Evolutionary conservation across 2,797 vertebrate species (phyloP).

Genomic region (Typhlichthys eigenmanni): DNA sequence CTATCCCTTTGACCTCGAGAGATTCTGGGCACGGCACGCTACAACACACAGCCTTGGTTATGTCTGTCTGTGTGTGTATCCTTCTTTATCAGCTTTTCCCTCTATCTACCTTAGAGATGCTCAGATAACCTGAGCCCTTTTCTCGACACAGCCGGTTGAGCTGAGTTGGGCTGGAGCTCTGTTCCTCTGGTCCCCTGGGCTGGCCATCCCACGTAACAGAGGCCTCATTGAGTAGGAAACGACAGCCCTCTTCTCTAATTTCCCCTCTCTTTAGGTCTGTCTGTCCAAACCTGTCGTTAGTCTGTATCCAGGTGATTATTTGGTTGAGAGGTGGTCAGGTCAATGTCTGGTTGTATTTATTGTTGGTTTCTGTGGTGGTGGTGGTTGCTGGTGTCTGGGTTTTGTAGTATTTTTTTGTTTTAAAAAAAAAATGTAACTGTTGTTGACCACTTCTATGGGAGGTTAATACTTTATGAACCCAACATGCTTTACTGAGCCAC

Average conservation of each 20-base stretch:
- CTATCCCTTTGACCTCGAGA: too few species aligned
- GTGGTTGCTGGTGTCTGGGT: too few species aligned
- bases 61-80: not conserved
- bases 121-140: conserved; percentile 28
- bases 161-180: conserved; percentile 19
- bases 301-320: conserved; percentile 42
- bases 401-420: not conserved
- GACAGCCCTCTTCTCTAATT: conserved; percentile 62
- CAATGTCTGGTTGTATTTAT: conserved; percentile 18
- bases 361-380: not conserved
- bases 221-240: conserved; percentile 62
- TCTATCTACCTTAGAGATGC: conserved; percentile 6
- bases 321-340: conserved; percentile 8
- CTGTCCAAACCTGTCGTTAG: conserved; percentile 51
- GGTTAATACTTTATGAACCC: not conserved
- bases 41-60: too few species aligned
- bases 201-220: conserved; percentile 55
- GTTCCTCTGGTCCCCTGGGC: not conserved
- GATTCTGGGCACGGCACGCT: too few species aligned
- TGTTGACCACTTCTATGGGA: not conserved
- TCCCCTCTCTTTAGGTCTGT: conserved; percentile 43
- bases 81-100: conserved; percentile 3
- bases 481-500: conserved; percentile 19
- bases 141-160: conserved; percentile 22
- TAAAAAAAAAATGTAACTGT: not conserved